phyloP scores from a whole-genome alignment of 2,888 invertebrate genomes.

The Muschampia plurimacula region DNA sequence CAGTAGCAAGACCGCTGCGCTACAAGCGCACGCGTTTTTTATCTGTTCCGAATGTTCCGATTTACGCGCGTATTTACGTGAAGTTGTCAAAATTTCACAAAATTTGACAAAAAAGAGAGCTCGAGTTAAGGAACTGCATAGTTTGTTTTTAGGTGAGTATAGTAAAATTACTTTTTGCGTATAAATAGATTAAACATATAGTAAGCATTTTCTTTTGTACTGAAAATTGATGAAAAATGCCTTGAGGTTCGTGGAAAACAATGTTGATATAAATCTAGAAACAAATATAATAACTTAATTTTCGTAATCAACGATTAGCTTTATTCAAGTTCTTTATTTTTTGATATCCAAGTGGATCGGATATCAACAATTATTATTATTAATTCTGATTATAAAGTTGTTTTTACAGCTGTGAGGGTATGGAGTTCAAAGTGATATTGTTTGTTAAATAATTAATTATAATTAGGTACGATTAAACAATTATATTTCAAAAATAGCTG shows the following conservation, averaged over 20 bases:
- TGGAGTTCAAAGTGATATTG: no score
- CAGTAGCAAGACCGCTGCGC: slow-evolving; percentile 72
- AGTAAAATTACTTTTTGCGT: neutral
- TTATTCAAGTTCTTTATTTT: neutral
- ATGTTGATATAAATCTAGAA: neutral
- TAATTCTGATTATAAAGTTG: no score
- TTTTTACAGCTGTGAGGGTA: no score
- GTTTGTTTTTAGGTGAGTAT: slow-evolving; percentile 18
- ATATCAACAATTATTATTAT: no score
- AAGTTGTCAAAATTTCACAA: slow-evolving; percentile 2
- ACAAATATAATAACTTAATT: neutral
- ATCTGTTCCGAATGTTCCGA: neutral
- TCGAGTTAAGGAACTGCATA: neutral
- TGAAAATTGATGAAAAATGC: neutral
- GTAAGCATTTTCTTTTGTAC: neutral
- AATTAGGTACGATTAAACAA: no score
- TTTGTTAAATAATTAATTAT: no score
- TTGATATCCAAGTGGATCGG: no score
- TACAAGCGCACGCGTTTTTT: slow-evolving; percentile 46
- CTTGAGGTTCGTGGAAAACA: neutral
- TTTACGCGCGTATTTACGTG: slow-evolving; percentile 19
- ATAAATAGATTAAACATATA: neutral
- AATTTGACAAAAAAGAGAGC: neutral
- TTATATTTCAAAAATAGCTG: no score
- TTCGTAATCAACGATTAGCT: neutral